These are phyloP conservation scores for Alitta virens DNA, from an alignment of 2,888 invertebrate species.

Conservation along the genomic window DNA sequence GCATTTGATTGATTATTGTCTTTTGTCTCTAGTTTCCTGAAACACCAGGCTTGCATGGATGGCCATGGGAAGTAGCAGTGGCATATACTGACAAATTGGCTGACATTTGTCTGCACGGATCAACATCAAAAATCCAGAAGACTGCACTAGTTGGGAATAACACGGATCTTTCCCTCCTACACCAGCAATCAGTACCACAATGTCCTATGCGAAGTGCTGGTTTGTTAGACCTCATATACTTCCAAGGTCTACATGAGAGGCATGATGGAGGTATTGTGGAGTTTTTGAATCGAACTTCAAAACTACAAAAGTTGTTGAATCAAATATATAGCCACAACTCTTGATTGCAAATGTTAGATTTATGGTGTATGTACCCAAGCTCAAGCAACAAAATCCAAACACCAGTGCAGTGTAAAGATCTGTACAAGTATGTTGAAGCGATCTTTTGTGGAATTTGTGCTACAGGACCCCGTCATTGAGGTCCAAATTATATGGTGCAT, in stretches of 20 bases:
- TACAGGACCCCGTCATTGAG: no score
- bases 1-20: no score
- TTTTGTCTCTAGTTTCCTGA: slow-evolving; percentile 25
- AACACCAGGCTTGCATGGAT: slow-evolving; percentile 46
- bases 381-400: no score
- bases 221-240: slow-evolving; percentile 48
- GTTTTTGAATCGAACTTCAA: no score
- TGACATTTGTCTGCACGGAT: slow-evolving; percentile 49
- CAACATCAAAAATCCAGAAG: slow-evolving; percentile 48
- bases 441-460: no score
- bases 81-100: slow-evolving; percentile 48
- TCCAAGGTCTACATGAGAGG: slow-evolving; percentile 37
- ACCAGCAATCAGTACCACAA: slow-evolving; percentile 29
- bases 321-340: no score
- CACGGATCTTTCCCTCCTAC: slow-evolving; percentile 34
- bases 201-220: slow-evolving; percentile 46
- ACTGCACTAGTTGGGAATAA: slow-evolving; percentile 48
- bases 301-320: no score
- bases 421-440: no score
- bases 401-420: no score
- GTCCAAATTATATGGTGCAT: no score
- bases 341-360: no score
- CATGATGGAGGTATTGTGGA: slow-evolving; percentile 46
- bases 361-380: no score
- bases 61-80: slow-evolving; percentile 55